Conservation (phyloP, 2,888 invertebrate species). For the Rhyacophila evoluta region DNA sequence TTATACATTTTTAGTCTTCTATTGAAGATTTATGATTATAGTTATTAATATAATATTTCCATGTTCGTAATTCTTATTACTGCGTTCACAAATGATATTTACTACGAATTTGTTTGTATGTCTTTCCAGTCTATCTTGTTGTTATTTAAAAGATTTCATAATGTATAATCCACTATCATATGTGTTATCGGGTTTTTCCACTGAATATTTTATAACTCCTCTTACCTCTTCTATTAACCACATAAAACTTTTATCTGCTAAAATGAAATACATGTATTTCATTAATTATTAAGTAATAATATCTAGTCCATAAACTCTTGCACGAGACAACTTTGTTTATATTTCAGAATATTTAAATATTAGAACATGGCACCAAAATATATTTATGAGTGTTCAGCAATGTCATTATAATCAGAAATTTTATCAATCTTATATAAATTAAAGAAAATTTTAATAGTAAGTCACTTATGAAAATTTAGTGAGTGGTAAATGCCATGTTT, state of each 20-base stretch:
- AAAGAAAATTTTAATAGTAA: conserved; percentile 19
- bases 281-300: conserved; percentile 38
- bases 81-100: conserved; percentile 44
- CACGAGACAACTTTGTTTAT: conserved; percentile 51
- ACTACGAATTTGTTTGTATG: conserved; percentile 42
- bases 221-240: conserved; percentile 32
- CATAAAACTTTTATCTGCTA: conserved; percentile 42
- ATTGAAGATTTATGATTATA: conserved; percentile 51
- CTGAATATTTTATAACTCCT: conserved; percentile 47
- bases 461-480: neutral
- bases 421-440: neutral
- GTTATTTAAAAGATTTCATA: conserved; percentile 49
- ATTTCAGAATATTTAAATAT: conserved; percentile 37
- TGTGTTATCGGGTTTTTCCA: conserved; percentile 45
- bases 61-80: conserved; percentile 47
- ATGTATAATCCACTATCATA: conserved; percentile 47
- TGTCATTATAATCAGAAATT: conserved; percentile 36
- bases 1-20: conserved; percentile 54
- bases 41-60: conserved; percentile 46
- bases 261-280: conserved; percentile 35
- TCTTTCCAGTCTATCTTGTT: conserved; percentile 51
- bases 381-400: conserved; percentile 29
- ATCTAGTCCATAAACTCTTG: conserved; percentile 54
- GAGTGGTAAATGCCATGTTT: neutral
- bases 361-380: conserved; percentile 33